Evolutionary conservation across 2,888 invertebrate species (phyloP).

Genomic region (Ectemnius lituratus): DNA sequence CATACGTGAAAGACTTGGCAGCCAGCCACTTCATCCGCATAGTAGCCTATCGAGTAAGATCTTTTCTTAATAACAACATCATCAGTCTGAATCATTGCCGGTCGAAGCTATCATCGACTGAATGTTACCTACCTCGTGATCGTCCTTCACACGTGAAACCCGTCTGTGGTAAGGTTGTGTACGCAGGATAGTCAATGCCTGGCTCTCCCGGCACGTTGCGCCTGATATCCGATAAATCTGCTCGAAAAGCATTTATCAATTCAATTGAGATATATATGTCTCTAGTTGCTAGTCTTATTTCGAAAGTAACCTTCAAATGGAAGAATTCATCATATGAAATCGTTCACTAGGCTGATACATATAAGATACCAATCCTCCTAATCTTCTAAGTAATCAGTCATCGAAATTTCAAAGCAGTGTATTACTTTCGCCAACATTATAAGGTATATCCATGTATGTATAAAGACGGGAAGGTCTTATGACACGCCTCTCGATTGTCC

Average conservation of each 20-base stretch:
- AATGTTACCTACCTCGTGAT: slow-evolving; percentile 79
- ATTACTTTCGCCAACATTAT: too few species aligned
- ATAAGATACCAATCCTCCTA: too few species aligned
- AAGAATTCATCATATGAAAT: neutral
- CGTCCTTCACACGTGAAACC: slow-evolving; percentile 82
- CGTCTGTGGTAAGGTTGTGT: slow-evolving; percentile 81
- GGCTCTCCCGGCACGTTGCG: slow-evolving; percentile 84
- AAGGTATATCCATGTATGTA: too few species aligned
- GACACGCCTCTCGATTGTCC: too few species aligned
- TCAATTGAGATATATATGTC: neutral
- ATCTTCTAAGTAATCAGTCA: too few species aligned
- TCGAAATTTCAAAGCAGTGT: too few species aligned
- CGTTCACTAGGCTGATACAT: too few species aligned
- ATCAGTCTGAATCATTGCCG: neutral
- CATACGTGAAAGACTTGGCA: slow-evolving; percentile 85
- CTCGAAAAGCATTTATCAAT: slow-evolving; percentile 1
- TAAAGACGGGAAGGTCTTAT: too few species aligned
- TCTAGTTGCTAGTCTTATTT: neutral
- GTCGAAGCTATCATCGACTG: too few species aligned
- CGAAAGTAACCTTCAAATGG: neutral
- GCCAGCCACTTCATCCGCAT: slow-evolving; percentile 83
- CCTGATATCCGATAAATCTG: slow-evolving; percentile 80
- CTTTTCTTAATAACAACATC: neutral
- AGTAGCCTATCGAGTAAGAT: slow-evolving; percentile 79
- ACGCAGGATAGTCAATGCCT: slow-evolving; percentile 83